phyloP scores from a whole-genome alignment of 1,140 invertebrate species.

The Penaeus japonicus region DNA sequence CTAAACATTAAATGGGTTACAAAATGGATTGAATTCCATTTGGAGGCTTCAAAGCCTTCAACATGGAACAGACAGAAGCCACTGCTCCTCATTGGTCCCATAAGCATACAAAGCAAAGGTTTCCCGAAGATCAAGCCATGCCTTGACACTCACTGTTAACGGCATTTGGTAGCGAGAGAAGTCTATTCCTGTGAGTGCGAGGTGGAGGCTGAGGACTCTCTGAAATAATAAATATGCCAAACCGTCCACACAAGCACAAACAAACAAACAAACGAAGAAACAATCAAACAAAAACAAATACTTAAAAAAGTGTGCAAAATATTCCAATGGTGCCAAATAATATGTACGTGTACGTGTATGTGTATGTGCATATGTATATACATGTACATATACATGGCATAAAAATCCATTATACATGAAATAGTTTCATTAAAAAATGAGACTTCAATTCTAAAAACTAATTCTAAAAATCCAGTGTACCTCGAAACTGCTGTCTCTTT shows the following conservation, averaged over 20 bases:
- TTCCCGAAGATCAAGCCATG: conserved; percentile 36
- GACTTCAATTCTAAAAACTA: too few species aligned
- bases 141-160: conserved; percentile 60
- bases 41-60: background rate
- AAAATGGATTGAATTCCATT: too few species aligned
- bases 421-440: too few species aligned
- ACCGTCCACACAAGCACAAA: conserved; percentile 51
- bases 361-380: too few species aligned
- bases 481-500: too few species aligned
- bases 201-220: conserved; percentile 62
- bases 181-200: conserved; percentile 61
- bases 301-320: conserved; percentile 16
- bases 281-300: too few species aligned
- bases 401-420: too few species aligned
- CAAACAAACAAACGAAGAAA: conserved; percentile 15
- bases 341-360: too few species aligned
- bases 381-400: too few species aligned
- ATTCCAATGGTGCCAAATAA: conserved; percentile 44
- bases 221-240: conserved; percentile 56
- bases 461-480: too few species aligned
- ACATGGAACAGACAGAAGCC: background rate
- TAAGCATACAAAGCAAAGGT: background rate
- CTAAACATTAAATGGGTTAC: background rate
- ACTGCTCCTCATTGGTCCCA: background rate
- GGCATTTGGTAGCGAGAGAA: conserved; percentile 63